Conservation (phyloP, 2,888 invertebrate species). For the Amiota mariae region DNA sequence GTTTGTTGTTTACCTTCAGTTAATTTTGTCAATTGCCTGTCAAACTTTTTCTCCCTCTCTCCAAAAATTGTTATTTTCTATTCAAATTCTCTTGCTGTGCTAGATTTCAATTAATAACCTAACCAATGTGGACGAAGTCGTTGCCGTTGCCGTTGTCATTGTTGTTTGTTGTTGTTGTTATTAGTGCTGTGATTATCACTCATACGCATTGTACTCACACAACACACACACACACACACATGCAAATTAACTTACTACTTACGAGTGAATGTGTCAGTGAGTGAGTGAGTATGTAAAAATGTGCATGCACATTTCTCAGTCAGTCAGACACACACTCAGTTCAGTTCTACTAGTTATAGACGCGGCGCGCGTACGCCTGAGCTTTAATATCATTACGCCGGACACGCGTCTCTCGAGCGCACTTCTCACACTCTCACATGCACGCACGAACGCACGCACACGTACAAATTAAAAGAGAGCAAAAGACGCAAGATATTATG, state of each 20-base stretch:
- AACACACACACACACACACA: not conserved
- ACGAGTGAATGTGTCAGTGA: no score
- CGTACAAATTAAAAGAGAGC: no score
- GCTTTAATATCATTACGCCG: not conserved
- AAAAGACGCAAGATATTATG: no score
- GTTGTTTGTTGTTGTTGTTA: no score
- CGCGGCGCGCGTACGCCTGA: no score
- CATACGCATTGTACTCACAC: not conserved
- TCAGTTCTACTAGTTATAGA: no score
- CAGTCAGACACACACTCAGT: no score
- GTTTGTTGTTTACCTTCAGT: no score
- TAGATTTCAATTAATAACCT: slow-evolving; percentile 6
- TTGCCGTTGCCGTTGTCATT: no score
- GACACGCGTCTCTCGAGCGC: slow-evolving; percentile 4
- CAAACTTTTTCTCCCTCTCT: slow-evolving; percentile 17
- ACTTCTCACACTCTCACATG: not conserved
- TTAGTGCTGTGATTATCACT: slow-evolving; percentile 1
- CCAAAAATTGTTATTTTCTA: not conserved
- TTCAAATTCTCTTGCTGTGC: not conserved
- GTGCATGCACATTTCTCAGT: not conserved
- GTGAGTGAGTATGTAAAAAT: not conserved
- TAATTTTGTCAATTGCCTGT: slow-evolving; percentile 6
- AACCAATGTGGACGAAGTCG: no score
- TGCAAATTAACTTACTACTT: not conserved
- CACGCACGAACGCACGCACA: not conserved